phyloP scores from a whole-genome alignment of 2,113 vertebrate species.

The Anser brachyrhynchus region DNA sequence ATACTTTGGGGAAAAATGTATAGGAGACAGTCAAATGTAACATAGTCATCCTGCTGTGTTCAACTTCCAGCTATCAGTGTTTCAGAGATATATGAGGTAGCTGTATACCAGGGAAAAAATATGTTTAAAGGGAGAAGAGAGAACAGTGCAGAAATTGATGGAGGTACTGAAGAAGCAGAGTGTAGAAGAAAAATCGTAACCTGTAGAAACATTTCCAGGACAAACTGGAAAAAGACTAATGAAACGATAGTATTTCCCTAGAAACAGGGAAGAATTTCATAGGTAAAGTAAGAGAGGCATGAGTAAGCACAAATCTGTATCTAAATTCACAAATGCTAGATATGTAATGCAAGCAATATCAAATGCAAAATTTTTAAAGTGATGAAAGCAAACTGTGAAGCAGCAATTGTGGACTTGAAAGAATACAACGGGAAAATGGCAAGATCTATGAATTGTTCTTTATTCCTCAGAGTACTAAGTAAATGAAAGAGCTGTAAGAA shows the following conservation, averaged over 20 bases:
- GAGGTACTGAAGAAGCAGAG: rapidly evolving
- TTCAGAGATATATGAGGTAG: neutral
- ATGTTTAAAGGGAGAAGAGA: neutral
- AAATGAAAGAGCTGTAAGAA: neutral
- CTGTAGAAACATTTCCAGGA: neutral
- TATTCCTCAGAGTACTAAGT: neutral
- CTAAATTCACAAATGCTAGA: neutral
- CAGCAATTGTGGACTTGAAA: neutral
- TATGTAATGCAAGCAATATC: neutral
- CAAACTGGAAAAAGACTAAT: neutral
- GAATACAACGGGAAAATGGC: neutral
- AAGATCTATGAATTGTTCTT: neutral
- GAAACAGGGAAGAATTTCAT: neutral
- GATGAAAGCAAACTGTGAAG: neutral
- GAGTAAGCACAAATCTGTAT: neutral
- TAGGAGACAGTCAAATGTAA: neutral
- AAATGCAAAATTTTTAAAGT: neutral
- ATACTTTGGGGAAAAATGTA: neutral
- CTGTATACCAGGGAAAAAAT: neutral
- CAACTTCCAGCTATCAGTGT: neutral
- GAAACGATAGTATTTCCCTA: neutral
- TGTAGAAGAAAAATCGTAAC: neutral
- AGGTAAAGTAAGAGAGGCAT: neutral
- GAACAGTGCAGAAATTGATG: neutral
- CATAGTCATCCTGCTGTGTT: rapidly evolving